Base-by-base conservation (phyloP, 2,888 invertebrate genomes). In the Tuberolachnus salignus region DNA sequence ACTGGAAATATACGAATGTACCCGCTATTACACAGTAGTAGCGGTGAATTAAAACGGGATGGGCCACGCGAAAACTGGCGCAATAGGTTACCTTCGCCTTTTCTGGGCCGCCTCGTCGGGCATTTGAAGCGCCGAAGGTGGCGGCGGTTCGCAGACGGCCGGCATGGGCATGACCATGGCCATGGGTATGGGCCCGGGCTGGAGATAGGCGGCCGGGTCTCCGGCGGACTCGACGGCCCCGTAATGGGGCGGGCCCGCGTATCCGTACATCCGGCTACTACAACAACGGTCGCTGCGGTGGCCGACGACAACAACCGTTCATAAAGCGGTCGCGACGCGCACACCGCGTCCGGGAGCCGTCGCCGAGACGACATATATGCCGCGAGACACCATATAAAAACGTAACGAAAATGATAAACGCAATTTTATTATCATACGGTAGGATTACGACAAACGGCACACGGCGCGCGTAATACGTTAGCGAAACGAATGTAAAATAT, bases 131-230 rank as follows among this genome's bases (percentile, higher is more conserved):
- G 19, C 14, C 10, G 75, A 49, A 0, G 55, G 44, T 16, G 44
- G 67, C 11, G 69, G 67, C 3, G 69, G 78, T 49, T 69, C 78
- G n/a, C 78, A 69, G 23, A 78, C 59, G n/a, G 69, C 69, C 42
- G 78, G 78, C 78, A 78, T 78, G 9, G 78, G 69, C 78, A 78
- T 78, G 69, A 78, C 78, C 78, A 78, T 78, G 51, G 78, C 78
- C 78, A 78, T 78, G 61, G 78, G 78, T 69, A 78, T 67, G 34
- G 66, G 51, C n/a, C 66, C 67, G 0, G 67, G 57, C 57, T 59
- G 67, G 1, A 67, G 59, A 42, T 78, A 78, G 21, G 69, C 78
- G 11, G 49, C 21, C 21, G 78, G 42, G n/a, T 78, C 78, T 59
- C 67, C 78, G 19, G 23, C 55, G 42, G 67, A 59, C 49, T 67